A percentile compares a stretch with the other conserved stretches of the same genome.
Evolutionary conservation across 2,797 vertebrate genomes (phyloP).

Genomic region (Okamejei kenojei): DNA sequence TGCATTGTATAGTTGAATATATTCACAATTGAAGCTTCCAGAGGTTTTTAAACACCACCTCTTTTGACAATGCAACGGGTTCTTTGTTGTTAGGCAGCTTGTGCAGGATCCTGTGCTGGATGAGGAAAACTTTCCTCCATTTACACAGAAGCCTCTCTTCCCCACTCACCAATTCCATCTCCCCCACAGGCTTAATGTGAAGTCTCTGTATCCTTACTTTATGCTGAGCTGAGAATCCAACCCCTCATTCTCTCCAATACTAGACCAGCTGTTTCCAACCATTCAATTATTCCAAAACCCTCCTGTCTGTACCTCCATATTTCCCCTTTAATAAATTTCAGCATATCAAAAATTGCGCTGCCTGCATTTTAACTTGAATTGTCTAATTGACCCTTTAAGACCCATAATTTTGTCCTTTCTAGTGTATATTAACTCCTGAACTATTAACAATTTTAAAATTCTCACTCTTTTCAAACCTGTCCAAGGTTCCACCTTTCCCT

Average conservation of each 20-base stretch:
- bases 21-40: not conserved
- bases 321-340: not conserved
- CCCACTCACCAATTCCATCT: not conserved
- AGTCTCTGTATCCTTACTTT: not conserved
- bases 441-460: not conserved
- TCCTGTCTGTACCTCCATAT: not conserved
- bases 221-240: not conserved
- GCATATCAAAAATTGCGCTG: not conserved
- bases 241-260: not conserved
- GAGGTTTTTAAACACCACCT: not conserved
- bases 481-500: not conserved
- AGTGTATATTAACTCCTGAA: not conserved
- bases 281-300: not conserved
- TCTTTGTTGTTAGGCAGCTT: not conserved
- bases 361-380: not conserved
- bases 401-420: not conserved
- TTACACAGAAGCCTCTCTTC: not conserved
- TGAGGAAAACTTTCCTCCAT: not conserved
- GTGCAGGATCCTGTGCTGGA: not conserved
- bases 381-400: not conserved
- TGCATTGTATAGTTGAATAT: not conserved
- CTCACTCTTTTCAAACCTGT: not conserved
- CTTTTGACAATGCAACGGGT: not conserved
- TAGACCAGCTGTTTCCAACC: not conserved
- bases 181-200: not conserved